These are phyloP conservation scores for Diabrotica balteata DNA, from an alignment of 2,888 invertebrate genomes.

Conservation along the genomic window DNA sequence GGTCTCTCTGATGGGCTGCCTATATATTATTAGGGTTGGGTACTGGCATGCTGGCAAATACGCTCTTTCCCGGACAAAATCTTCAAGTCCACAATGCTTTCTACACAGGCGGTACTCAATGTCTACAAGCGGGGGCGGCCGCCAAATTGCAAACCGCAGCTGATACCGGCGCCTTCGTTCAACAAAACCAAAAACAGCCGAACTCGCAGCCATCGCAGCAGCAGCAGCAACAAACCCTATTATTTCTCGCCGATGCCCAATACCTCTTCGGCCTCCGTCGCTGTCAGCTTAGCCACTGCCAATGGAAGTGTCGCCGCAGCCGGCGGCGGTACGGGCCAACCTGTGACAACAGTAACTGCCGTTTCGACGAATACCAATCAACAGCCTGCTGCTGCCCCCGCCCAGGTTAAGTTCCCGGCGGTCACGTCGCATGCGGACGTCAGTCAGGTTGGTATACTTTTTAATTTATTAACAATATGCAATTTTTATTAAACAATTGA, in stretches of 20 bases:
- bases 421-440: slow-evolving; percentile 65
- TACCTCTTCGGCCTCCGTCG: slow-evolving; percentile 50
- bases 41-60: slow-evolving; percentile 58
- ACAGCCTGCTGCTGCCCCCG: slow-evolving; percentile 35
- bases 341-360: slow-evolving; percentile 13
- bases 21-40: slow-evolving; percentile 57
- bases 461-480: too few species aligned
- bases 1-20: slow-evolving; percentile 1
- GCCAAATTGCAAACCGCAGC: slow-evolving; percentile 55
- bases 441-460: slow-evolving; percentile 58
- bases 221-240: slow-evolving; percentile 60
- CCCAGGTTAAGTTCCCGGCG: slow-evolving; percentile 57
- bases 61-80: slow-evolving; percentile 56
- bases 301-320: slow-evolving; percentile 42
- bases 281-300: slow-evolving; percentile 54
- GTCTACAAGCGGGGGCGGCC: slow-evolving; percentile 60
- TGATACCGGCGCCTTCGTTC: slow-evolving; percentile 46
- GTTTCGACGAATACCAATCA: slow-evolving; percentile 11
- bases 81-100: slow-evolving; percentile 61
- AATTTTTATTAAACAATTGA: too few species aligned
- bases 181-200: slow-evolving; percentile 56
- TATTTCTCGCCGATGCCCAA: slow-evolving; percentile 64
- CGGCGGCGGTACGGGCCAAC: slow-evolving; percentile 6
- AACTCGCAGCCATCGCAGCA: slow-evolving; percentile 60
- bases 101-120: slow-evolving; percentile 54